Conservation (phyloP, 2,113 vertebrate species). For the Syngnathus floridae region DNA sequence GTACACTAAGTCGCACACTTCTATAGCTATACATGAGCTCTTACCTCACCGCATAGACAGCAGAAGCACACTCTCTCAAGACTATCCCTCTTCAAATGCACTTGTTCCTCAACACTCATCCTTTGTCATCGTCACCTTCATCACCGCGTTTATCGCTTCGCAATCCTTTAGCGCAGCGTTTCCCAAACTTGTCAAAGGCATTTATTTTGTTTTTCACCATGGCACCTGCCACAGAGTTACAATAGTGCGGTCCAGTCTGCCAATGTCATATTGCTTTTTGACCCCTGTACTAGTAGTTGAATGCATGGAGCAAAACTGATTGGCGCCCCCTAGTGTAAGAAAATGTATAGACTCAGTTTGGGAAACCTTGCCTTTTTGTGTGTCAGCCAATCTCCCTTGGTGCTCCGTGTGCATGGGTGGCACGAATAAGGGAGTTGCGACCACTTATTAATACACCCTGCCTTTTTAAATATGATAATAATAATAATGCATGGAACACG, state of each 20-base stretch:
- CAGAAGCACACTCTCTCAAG: not conserved
- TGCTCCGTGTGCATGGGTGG: slow-evolving; percentile 70
- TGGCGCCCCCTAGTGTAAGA: not conserved
- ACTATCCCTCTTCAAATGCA: not conserved
- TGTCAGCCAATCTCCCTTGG: slow-evolving; percentile 64
- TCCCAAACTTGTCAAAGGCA: slow-evolving; percentile 4
- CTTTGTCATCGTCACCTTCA: slow-evolving; percentile 45
- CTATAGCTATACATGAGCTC: not conserved
- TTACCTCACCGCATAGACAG: not conserved
- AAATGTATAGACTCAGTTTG: not conserved
- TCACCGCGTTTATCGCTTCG: not conserved
- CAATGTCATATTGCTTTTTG: slow-evolving; percentile 26
- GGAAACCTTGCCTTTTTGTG: slow-evolving; percentile 21
- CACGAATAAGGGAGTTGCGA: slow-evolving; percentile 61
- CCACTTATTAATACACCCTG: slow-evolving; percentile 43
- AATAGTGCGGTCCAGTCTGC: not conserved
- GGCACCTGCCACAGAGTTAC: not conserved
- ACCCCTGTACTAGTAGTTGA: not conserved
- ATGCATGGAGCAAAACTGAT: not conserved
- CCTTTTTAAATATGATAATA: slow-evolving; percentile 39
- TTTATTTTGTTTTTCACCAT: not conserved
- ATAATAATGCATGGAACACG: slow-evolving; percentile 56
- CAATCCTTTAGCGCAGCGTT: not conserved
- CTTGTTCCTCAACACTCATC: slow-evolving; percentile 48
- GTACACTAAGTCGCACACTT: slow-evolving; percentile 1